Evolutionary conservation across 2,888 invertebrate species (phyloP).

Genomic region (Drosophila colorata): DNA sequence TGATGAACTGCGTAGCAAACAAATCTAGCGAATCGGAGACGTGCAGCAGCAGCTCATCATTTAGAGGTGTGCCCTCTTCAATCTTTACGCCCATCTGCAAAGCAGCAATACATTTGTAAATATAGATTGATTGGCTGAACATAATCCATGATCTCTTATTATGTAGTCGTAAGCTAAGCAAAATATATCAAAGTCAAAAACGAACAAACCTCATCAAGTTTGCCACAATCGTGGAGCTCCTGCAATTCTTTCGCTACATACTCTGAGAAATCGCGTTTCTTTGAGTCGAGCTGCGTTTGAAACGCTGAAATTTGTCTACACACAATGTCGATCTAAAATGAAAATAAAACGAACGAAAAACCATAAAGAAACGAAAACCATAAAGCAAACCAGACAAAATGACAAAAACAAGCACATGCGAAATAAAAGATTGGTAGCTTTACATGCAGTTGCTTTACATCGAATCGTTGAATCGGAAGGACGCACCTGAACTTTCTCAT

Average conservation of each 20-base stretch:
- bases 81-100: constrained; percentile 86
- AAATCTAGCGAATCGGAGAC: constrained; percentile 89
- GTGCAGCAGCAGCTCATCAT: constrained; percentile 88
- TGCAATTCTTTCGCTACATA: constrained; percentile 86
- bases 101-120: neutral
- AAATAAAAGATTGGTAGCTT: constrained; percentile 3
- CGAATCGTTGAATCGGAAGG: constrained; percentile 7
- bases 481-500: constrained; percentile 85
- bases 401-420: constrained; percentile 25
- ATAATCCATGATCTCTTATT: neutral
- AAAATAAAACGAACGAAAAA: constrained; percentile 77
- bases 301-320: constrained; percentile 88
- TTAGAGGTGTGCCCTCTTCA: constrained; percentile 86
- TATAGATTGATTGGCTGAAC: neutral
- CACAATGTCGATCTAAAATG: constrained; percentile 89
- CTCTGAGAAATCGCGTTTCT: constrained; percentile 86
- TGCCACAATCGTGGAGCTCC: constrained; percentile 86
- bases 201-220: constrained; percentile 86
- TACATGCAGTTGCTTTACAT: constrained; percentile 19
- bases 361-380: constrained; percentile 75
- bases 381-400: constrained; percentile 46
- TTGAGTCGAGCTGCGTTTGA: constrained; percentile 86
- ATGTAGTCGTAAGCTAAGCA: constrained; percentile 22
- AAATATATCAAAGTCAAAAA: constrained; percentile 9
- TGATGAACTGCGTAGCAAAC: constrained; percentile 88